A percentile compares a stretch with the other conserved stretches of the same genome.
Evolutionary conservation across 2,888 invertebrate species (phyloP).

Genomic region (Pandemis cinnamomeana): DNA sequence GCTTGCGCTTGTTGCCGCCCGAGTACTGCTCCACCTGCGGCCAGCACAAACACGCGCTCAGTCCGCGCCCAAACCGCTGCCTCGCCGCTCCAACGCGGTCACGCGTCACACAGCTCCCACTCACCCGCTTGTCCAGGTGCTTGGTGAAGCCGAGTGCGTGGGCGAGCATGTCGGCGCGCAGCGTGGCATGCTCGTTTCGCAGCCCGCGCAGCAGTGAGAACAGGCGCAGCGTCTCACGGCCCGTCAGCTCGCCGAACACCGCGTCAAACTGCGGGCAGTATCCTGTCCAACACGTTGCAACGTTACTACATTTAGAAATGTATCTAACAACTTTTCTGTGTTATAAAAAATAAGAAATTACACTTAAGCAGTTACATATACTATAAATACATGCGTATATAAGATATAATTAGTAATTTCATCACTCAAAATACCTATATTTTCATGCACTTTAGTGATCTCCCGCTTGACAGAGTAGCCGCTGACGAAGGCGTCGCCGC

Average conservation of each 20-base stretch:
- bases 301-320: not conserved
- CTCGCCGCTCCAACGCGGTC: too few relatives aligned
- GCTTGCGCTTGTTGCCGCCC: slow-evolving; percentile 90
- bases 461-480: slow-evolving; percentile 80
- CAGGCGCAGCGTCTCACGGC: slow-evolving; percentile 87
- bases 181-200: slow-evolving; percentile 60
- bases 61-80: too few relatives aligned
- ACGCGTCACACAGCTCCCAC: slow-evolving; percentile 45
- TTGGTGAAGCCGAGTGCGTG: slow-evolving; percentile 85
- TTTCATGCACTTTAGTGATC: slow-evolving; percentile 84
- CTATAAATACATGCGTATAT: too few relatives aligned
- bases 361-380: too few relatives aligned
- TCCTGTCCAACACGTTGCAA: slow-evolving; percentile 62
- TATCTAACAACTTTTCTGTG: too few relatives aligned
- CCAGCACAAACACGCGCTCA: too few relatives aligned
- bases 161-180: slow-evolving; percentile 74
- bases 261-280: slow-evolving; percentile 93
- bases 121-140: slow-evolving; percentile 85
- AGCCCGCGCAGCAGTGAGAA: slow-evolving; percentile 88
- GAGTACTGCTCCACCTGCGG: slow-evolving; percentile 82
- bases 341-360: too few relatives aligned
- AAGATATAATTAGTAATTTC: too few relatives aligned
- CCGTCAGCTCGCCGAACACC: slow-evolving; percentile 88
- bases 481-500: slow-evolving; percentile 88
- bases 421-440: slow-evolving; percentile 78